Evolutionary conservation across 2,113 vertebrate genomes (phyloP), one percentile per base, ranked within the genome.

Genomic region (Rhegmatorhina hoffmannsi): DNA sequence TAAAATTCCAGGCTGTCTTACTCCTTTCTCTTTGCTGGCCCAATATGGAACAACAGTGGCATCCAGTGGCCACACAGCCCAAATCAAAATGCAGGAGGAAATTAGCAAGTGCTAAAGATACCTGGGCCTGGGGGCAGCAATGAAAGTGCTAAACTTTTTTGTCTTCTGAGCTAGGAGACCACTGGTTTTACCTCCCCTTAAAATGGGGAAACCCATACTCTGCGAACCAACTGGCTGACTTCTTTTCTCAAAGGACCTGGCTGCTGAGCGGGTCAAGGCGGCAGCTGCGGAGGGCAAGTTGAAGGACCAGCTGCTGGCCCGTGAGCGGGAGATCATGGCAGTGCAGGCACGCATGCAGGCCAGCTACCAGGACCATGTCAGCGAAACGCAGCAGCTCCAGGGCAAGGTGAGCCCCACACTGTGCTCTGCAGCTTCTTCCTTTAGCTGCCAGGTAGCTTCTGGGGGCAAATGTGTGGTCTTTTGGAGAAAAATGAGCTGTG

Each of bases 261-360:
- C 97, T 1, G 94, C 98, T 0, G 99, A 99, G 96, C 99, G 98
- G 95, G 96, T 98, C 85, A 99, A 99, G 96, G 98, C 98, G 0
- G 89, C 86, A 4, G 96, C 96, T 0, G 92, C 97, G 46, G 99
- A 99, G 95, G 98, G 98, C 34, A 98, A 98, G 76, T 97, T 99
- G 96, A 99, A 98, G 77, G 98, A 99, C 94, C 99, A 99, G 97
- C 97, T 99, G 43, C 97, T 98, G 11, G 91, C 98, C 40, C 97
- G 97, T 2, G 98, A 99, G 68, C 98, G 98, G 84, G 99, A 99
- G 94, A 97, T 98, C 11, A 89, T 97, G 0, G 99, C 99, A 0
- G 92, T 99, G 90, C 98, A 99, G 95, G 98, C 98, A 0, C 98
- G 99, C 40, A 99, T 99, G 99, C 98, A 99, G 97, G 98, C 99